These are phyloP conservation scores for Thermophis baileyi DNA, from an alignment of 2,113 vertebrate genomes.

Conservation along the genomic window DNA sequence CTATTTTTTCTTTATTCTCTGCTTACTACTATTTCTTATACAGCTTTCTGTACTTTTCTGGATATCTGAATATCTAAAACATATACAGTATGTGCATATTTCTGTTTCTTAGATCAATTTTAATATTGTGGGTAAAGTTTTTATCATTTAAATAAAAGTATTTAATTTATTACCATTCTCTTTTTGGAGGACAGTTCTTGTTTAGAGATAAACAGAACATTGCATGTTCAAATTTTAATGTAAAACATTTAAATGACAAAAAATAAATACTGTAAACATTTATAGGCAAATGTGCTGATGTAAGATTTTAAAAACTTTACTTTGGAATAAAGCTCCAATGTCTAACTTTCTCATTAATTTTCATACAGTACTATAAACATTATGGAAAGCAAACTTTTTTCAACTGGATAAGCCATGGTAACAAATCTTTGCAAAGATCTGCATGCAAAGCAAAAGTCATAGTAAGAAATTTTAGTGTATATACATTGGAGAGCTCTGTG, in stretches of 20 bases:
- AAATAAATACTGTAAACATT: constrained; percentile 11
- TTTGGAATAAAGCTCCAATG: background rate
- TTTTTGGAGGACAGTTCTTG: background rate
- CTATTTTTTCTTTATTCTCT: background rate
- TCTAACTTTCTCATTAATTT: background rate
- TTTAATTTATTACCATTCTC: background rate
- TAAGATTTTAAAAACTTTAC: background rate
- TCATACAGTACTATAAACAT: background rate
- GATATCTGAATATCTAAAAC: background rate
- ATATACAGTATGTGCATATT: background rate
- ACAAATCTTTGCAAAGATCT: background rate
- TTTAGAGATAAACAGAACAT: background rate
- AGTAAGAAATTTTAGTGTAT: background rate
- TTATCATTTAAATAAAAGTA: background rate
- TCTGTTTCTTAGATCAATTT: background rate
- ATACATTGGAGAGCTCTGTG: background rate
- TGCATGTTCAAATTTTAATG: background rate
- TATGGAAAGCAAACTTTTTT: background rate
- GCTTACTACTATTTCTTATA: background rate
- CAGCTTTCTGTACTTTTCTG: background rate
- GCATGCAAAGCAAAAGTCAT: background rate
- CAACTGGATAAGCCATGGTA: background rate
- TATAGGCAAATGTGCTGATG: background rate
- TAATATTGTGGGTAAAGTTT: background rate
- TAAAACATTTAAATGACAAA: background rate